Conservation (phyloP, 2,888 invertebrate genomes). For the Plagodis pulveraria region DNA sequence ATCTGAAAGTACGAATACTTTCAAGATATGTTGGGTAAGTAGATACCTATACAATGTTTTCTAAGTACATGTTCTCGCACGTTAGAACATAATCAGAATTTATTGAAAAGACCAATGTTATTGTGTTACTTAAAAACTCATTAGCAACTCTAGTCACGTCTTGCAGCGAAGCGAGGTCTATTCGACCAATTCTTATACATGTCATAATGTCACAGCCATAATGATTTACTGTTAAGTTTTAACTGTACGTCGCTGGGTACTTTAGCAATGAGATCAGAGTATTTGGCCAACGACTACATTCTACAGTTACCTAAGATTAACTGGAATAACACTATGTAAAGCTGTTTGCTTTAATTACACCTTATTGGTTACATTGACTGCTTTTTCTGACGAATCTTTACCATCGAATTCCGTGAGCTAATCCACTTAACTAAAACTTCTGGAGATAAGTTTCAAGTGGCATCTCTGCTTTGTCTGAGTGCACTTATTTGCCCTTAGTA, state of each 20-base stretch:
- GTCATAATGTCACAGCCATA: slow-evolving; percentile 62
- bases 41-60: slow-evolving; percentile 24
- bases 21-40: too few species aligned
- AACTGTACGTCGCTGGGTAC: slow-evolving; percentile 30
- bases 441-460: slow-evolving; percentile 6
- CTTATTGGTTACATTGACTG: slow-evolving; percentile 14
- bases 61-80: slow-evolving; percentile 17
- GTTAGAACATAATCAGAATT: slow-evolving; percentile 36
- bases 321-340: slow-evolving; percentile 23
- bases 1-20: too few species aligned
- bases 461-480: neutral
- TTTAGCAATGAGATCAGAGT: slow-evolving; percentile 32
- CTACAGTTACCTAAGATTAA: slow-evolving; percentile 23
- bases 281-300: slow-evolving; percentile 26
- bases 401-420: neutral
- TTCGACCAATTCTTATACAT: slow-evolving; percentile 63
- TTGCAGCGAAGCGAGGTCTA: slow-evolving; percentile 65
- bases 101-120: slow-evolving; percentile 47
- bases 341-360: slow-evolving; percentile 19
- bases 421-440: neutral
- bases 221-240: slow-evolving; percentile 62
- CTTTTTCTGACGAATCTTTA: slow-evolving; percentile 19
- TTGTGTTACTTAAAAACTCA: slow-evolving; percentile 52
- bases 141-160: slow-evolving; percentile 70
- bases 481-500: slow-evolving; percentile 15